Evolutionary conservation across 2,888 invertebrate genomes (phyloP), one percentile per base, ranked within the genome.

Genomic region (Dicyrtoma fusca): DNA sequence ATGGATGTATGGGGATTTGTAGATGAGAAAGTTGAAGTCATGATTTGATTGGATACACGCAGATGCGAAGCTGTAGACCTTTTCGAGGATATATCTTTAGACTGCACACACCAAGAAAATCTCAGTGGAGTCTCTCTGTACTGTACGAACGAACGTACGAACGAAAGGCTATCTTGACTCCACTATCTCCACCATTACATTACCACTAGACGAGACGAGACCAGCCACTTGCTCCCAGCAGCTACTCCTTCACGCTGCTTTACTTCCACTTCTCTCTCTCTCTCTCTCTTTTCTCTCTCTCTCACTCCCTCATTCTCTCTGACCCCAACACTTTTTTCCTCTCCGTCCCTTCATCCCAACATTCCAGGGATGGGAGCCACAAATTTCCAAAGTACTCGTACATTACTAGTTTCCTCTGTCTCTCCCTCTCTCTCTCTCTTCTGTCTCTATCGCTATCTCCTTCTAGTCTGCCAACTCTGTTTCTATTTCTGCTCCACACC

Each of bases 1-100:
- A 63, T 63, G 63, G 53, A 65, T 65, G 26, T 34, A 61, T 34
- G 34, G 65, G 51, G 26, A 13, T 25, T 34, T 34, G 47, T 53
- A 53, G n/a, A 65, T 65, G 65, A 65, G 65, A 26, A 65, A 49
- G 65, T 65, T 65, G 51, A 65, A 51, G 65, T 65, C 65, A 53
- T 65, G 53, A 65, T 65, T 65, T 65, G 65, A 65, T 65, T 65
- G 25, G 23, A 19, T 61, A 61, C 61, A 42, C 42, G 61, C 61
- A 61, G 61, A 61, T 26, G 42, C 34, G 61, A 34, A 59, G 61
- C 25, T 42, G 17, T 42, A 34, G 34, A 34, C 34, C 34, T 34
- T 34, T n/a, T 34, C 0, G 11, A 17, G 42, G 61, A 61, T 61
- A 61, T 34, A 34, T 34, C 34, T 34, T 34, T 34, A 34, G 34